A percentile compares a stretch with the other conserved stretches of the same genome.
Evolutionary conservation across 2,797 vertebrate genomes (phyloP).

Genomic region (Danio albolineatus): DNA sequence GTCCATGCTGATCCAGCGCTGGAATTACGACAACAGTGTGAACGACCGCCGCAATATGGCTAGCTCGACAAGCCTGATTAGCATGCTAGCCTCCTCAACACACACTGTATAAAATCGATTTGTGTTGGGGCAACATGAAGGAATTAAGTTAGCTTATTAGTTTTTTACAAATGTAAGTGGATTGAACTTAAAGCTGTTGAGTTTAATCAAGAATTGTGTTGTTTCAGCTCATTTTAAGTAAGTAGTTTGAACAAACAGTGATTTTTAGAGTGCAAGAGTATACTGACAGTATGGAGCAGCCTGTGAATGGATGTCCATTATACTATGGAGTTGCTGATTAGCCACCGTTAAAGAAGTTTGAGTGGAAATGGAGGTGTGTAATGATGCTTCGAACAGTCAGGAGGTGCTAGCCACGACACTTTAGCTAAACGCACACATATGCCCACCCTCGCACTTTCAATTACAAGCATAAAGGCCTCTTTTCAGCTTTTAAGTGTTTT

Average conservation of each 20-base stretch:
- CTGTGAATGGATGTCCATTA: not conserved
- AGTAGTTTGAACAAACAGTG: no score
- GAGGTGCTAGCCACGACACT: slow-evolving; percentile 21
- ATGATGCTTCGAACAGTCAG: slow-evolving; percentile 24
- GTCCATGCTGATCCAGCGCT: slow-evolving; percentile 54
- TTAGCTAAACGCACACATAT: slow-evolving; percentile 19
- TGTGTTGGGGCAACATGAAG: no score
- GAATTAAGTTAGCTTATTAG: no score
- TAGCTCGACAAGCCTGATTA: not conserved
- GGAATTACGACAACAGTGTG: slow-evolving; percentile 43
- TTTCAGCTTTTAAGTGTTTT: slow-evolving; percentile 9
- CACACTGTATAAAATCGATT: no score
- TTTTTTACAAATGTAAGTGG: not conserved
- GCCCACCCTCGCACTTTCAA: slow-evolving; percentile 29
- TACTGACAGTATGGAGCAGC: not conserved
- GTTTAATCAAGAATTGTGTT: no score
- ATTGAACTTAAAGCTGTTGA: no score
- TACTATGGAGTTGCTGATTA: not conserved
- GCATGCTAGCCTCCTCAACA: not conserved
- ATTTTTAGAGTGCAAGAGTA: no score
- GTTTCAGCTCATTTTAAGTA: no score
- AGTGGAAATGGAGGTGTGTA: slow-evolving; percentile 14
- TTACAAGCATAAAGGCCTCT: slow-evolving; percentile 6
- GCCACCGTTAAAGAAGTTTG: slow-evolving; percentile 10
- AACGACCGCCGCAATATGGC: slow-evolving; percentile 22